Evolutionary conservation across 1,140 invertebrate species (phyloP).

Genomic region (Bombus pyrosoma): DNA sequence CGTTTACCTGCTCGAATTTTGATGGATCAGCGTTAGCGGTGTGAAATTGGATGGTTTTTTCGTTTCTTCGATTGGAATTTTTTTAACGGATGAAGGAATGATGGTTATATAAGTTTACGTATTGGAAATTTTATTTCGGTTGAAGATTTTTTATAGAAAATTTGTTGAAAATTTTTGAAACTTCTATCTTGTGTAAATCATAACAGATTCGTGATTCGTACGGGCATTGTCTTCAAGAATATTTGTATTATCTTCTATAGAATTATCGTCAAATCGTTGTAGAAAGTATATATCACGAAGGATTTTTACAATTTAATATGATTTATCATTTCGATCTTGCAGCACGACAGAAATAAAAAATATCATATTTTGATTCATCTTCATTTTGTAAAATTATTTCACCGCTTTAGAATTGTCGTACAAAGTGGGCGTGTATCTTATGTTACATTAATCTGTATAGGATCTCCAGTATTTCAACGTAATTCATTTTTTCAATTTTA

Average conservation of each 20-base stretch:
- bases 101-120: too few relatives aligned
- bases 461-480: not conserved
- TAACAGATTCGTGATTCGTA: too few relatives aligned
- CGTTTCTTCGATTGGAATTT: not conserved
- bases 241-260: too few relatives aligned
- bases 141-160: not conserved
- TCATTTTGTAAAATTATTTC: not conserved
- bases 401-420: not conserved
- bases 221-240: too few relatives aligned
- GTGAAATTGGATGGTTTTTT: not conserved
- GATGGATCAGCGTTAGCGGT: not conserved
- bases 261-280: too few relatives aligned
- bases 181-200: too few relatives aligned
- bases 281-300: too few relatives aligned
- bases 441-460: too few relatives aligned
- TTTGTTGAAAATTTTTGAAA: not conserved
- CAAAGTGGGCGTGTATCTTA: too few relatives aligned
- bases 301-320: too few relatives aligned
- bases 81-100: not conserved
- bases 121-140: too few relatives aligned
- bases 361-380: not conserved
- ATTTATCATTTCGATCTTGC: not conserved
- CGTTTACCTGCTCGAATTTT: not conserved
- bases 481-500: not conserved
- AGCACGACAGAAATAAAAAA: not conserved